A percentile compares a stretch with the other conserved stretches of the same genome.
phyloP scores from a whole-genome alignment of 1,140 invertebrate species.

The Drosophila tristis region DNA sequence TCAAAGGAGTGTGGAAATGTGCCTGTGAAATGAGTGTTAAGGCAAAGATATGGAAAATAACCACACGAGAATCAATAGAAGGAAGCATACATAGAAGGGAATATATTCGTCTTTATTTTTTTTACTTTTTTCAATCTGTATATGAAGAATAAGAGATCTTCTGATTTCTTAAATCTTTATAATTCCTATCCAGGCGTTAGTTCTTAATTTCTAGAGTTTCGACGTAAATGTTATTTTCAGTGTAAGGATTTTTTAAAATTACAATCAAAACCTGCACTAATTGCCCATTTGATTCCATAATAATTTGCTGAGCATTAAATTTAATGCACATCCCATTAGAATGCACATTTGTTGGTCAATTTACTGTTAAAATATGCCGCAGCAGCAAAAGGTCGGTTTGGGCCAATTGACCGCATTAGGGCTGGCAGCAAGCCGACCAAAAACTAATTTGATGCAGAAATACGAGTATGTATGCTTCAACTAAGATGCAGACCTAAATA shows the following conservation, averaged over 20 bases:
- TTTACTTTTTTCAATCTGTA: slow-evolving; percentile 9
- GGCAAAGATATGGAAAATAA: slow-evolving; percentile 4
- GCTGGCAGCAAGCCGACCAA: slow-evolving; percentile 12
- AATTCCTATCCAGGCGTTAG: no score
- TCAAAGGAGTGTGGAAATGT: slow-evolving; percentile 22
- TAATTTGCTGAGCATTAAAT: slow-evolving; percentile 28
- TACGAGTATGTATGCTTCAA: not conserved
- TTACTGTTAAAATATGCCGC: slow-evolving; percentile 42
- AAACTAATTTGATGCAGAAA: slow-evolving; percentile 41
- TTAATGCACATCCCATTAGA: slow-evolving; percentile 23
- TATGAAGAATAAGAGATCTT: no score
- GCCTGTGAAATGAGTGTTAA: not conserved
- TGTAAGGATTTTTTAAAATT: not conserved
- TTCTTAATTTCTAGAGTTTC: not conserved
- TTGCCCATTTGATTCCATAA: slow-evolving; percentile 1
- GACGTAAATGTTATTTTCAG: not conserved
- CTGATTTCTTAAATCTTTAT: not conserved
- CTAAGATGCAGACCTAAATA: slow-evolving; percentile 6
- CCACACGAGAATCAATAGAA: slow-evolving; percentile 11
- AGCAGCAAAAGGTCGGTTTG: slow-evolving; percentile 12
- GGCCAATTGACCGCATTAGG: slow-evolving; percentile 61
- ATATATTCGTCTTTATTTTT: slow-evolving; percentile 5
- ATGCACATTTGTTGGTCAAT: slow-evolving; percentile 38
- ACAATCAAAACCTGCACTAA: slow-evolving; percentile 17
- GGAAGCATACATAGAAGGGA: no score